Conservation (phyloP, 2,797 vertebrate genomes). For the Melanotaenia trifasciata region DNA sequence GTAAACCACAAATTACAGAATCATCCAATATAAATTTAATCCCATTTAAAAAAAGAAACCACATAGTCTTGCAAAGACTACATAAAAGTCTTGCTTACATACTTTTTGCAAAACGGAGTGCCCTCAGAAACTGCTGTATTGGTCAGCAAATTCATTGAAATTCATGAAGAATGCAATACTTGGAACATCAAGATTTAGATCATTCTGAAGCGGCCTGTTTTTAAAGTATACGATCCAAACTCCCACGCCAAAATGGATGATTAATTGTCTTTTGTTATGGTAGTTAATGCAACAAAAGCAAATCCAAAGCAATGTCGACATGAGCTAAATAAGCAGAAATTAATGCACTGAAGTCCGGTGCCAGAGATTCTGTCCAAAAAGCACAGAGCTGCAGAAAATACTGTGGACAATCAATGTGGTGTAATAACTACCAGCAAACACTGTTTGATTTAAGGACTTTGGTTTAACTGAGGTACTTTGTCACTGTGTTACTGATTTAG, state of each 20-base stretch:
- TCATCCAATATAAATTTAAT: not conserved
- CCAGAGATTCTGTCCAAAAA: slow-evolving; percentile 58
- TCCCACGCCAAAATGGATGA: slow-evolving; percentile 35
- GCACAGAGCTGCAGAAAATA: slow-evolving; percentile 45
- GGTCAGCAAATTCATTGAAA: not conserved
- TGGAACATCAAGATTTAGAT: slow-evolving; percentile 15
- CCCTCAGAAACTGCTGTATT: not conserved
- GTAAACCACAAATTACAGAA: not conserved
- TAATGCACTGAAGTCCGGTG: slow-evolving; percentile 33
- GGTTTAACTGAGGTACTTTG: slow-evolving; percentile 43
- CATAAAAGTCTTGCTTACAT: not conserved
- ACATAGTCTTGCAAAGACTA: not conserved
- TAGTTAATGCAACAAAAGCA: slow-evolving; percentile 54
- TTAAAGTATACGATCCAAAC: slow-evolving; percentile 28
- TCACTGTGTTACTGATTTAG: slow-evolving; percentile 33
- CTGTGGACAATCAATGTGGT: slow-evolving; percentile 51
- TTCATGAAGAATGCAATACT: not conserved
- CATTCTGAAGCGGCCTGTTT: not conserved
- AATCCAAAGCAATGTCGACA: slow-evolving; percentile 42
- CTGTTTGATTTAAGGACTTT: slow-evolving; percentile 42
- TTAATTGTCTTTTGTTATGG: slow-evolving; percentile 41
- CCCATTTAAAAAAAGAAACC: not conserved
- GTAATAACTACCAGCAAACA: slow-evolving; percentile 35
- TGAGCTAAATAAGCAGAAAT: slow-evolving; percentile 61
- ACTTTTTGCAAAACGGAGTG: not conserved